These are phyloP conservation scores for Cancer borealis DNA, from an alignment of 2,888 invertebrate genomes.

Conservation along the genomic window DNA sequence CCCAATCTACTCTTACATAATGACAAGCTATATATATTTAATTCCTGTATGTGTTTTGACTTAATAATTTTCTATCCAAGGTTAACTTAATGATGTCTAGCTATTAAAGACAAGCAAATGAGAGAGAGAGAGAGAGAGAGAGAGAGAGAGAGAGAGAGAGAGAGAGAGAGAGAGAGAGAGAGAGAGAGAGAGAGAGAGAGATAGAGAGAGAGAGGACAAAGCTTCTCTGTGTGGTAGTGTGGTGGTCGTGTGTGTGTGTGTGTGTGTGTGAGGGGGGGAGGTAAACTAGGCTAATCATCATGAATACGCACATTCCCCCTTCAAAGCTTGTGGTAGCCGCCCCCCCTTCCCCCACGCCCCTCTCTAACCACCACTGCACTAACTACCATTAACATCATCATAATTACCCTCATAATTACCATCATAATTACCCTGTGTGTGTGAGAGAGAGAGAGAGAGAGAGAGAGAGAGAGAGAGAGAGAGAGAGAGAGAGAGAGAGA, in stretches of 20 bases:
- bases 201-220: not conserved
- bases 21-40: too few species aligned
- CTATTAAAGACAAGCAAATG: not conserved
- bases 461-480: not conserved
- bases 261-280: too few species aligned
- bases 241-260: too few species aligned
- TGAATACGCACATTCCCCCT: constrained; percentile 1
- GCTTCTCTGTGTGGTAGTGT: not conserved
- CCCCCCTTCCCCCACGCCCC: not conserved
- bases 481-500: not conserved
- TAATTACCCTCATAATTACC: too few species aligned
- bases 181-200: not conserved
- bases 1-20: too few species aligned
- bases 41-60: too few species aligned
- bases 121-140: not conserved
- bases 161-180: too few species aligned
- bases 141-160: too few species aligned
- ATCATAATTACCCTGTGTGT: not conserved
- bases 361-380: not conserved
- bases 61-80: not conserved
- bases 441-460: constrained; percentile 32
- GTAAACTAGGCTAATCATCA: not conserved
- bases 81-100: not conserved
- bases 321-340: not conserved
- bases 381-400: not conserved